A percentile compares a stretch with the other conserved stretches of the same genome.
These are phyloP conservation scores for Hemithea aestivaria DNA, from an alignment of 2,888 invertebrate genomes.

Conservation along the genomic window DNA sequence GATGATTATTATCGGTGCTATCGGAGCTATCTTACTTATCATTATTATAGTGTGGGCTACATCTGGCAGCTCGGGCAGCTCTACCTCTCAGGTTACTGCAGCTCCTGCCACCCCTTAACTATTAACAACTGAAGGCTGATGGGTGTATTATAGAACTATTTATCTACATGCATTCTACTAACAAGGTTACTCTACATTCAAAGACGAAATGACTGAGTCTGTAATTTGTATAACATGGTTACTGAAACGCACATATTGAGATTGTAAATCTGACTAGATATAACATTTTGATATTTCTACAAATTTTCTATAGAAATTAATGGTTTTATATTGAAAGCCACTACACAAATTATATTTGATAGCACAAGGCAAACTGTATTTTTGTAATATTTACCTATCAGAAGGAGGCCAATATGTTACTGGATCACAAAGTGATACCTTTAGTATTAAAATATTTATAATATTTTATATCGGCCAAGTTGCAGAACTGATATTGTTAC, in stretches of 20 bases:
- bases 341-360: conserved; percentile 1
- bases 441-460: conserved; percentile 7
- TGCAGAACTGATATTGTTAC: conserved; percentile 25
- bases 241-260: conserved; percentile 9
- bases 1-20: conserved; percentile 95
- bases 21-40: conserved; percentile 88
- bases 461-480: conserved; percentile 8
- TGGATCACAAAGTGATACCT: conserved; percentile 8
- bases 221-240: conserved; percentile 7
- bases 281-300: conserved; percentile 31
- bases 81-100: conserved; percentile 32
- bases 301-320: conserved; percentile 29
- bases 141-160: conserved; percentile 4
- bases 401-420: conserved; percentile 18
- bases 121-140: no score
- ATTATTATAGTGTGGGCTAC: conserved; percentile 86
- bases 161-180: conserved; percentile 5
- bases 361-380: conserved; percentile 12
- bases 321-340: conserved; percentile 10
- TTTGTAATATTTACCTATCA: conserved; percentile 19
- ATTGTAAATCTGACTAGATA: conserved; percentile 11
- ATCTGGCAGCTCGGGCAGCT: conserved; percentile 33
- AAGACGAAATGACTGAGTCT: conserved; percentile 10
- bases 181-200: conserved; percentile 16
- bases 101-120: conserved; percentile 25